These are phyloP conservation scores for Pheosia tremula DNA, from an alignment of 2,888 invertebrate genomes.

Conservation along the genomic window DNA sequence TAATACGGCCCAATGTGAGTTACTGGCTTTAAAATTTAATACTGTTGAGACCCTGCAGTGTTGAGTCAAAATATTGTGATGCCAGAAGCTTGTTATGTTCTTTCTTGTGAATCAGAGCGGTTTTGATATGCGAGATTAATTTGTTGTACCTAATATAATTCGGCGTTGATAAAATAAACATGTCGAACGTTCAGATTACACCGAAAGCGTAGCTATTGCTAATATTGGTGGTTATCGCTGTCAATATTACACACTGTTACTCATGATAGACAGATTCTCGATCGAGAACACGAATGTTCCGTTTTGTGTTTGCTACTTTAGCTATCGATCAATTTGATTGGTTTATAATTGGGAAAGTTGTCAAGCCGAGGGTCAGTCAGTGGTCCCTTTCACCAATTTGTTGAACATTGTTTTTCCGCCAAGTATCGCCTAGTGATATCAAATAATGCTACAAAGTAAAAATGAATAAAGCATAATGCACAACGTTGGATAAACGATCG, in stretches of 20 bases:
- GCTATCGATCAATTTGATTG: no score
- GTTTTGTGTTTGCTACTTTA: no score
- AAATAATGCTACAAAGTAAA: no score
- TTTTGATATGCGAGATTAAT: slow-evolving; percentile 26
- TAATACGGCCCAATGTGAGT: slow-evolving; percentile 14
- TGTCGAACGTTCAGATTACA: slow-evolving; percentile 16
- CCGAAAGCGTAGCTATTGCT: slow-evolving; percentile 8
- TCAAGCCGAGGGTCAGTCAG: no score
- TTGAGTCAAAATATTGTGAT: background rate
- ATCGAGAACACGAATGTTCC: no score
- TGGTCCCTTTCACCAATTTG: no score
- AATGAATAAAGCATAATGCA: background rate
- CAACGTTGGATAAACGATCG: background rate
- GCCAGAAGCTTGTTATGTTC: slow-evolving; percentile 1
- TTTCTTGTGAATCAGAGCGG: slow-evolving; percentile 17
- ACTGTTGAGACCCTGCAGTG: background rate
- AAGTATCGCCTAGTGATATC: no score
- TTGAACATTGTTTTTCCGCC: no score
- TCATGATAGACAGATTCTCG: no score
- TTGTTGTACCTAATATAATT: slow-evolving; percentile 40
- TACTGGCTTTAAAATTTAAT: slow-evolving; percentile 9
- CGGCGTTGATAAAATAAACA: slow-evolving; percentile 42
- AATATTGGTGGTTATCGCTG: background rate
- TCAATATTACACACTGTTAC: background rate
- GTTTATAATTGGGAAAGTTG: no score